Evolutionary conservation across 37 sponge, comb jelly and placozoan species (phyloP).

Genomic region (Halichondria panicea): DNA sequence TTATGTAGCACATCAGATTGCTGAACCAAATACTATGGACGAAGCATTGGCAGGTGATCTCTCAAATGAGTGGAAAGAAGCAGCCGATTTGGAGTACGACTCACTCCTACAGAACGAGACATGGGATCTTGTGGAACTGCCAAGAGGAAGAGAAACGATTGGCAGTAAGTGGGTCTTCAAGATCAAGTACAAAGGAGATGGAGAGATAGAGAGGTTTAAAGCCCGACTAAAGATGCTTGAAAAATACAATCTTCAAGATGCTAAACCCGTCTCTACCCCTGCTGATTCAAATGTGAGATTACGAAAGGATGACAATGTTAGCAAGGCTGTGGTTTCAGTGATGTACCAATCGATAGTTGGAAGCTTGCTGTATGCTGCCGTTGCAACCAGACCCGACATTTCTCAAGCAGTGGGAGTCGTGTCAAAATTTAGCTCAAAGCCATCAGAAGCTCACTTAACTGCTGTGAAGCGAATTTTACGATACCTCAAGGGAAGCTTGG

Average conservation of each 20-base stretch:
- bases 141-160: slow-evolving; percentile 18
- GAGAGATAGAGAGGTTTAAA: slow-evolving; percentile 39
- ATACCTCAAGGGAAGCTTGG: slow-evolving; percentile 46
- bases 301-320: slow-evolving; percentile 43
- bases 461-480: slow-evolving; percentile 48
- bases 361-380: slow-evolving; percentile 44
- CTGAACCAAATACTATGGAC: slow-evolving; percentile 22
- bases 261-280: slow-evolving; percentile 38
- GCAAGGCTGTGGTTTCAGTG: slow-evolving; percentile 34
- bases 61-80: slow-evolving; percentile 48
- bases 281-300: slow-evolving; percentile 19
- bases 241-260: slow-evolving; percentile 23
- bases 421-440: slow-evolving; percentile 29
- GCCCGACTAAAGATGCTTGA: slow-evolving; percentile 25
- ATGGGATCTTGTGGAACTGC: slow-evolving; percentile 49
- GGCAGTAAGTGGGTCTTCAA: slow-evolving; percentile 52
- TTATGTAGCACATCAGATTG: slow-evolving; percentile 9
- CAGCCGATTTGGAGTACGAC: slow-evolving; percentile 49
- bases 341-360: slow-evolving; percentile 64
- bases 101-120: slow-evolving; percentile 48
- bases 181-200: slow-evolving; percentile 26
- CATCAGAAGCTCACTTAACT: slow-evolving; percentile 41
- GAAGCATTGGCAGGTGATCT: slow-evolving; percentile 35
- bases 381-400: slow-evolving; percentile 47
- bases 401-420: slow-evolving; percentile 51